Evolutionary conservation across 2,113 vertebrate species (phyloP), one percentile per base, ranked within the genome.

Genomic region (Eonycteris spelaea): DNA sequence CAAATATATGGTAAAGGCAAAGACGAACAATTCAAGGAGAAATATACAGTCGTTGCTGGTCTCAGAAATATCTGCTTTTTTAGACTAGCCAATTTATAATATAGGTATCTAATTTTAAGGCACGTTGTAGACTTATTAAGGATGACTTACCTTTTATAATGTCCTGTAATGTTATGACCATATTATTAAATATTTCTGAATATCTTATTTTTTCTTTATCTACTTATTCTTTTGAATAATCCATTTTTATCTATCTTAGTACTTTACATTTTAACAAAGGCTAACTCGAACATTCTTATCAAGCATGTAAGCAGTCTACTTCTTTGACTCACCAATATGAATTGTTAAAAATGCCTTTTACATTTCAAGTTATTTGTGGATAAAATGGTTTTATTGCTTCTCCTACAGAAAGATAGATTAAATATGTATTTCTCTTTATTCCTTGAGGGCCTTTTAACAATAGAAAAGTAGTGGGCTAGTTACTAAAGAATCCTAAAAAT

Each of bases 121-220:
- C 33, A 33, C 5, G 1, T 51, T 53, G 24, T 53, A 88, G 48
- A 43, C 9, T 73, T 78, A 70, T 75, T 59, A 94, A 95, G 43
- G n/a, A 40, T 68, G 35, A 70, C 22, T 88, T 70, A 73, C 24
- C 8, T 70, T 92, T 77, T 55, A 26, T 90, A 80, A 85, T 77
- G 19, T 88, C 43, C 33, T 71, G 1, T 68, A 70, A 90, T 93
- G 53, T 79, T 86, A 53, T 94, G 86, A 70, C 1, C 40, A 35
- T 94, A 74, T 75, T 75, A 94, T 92, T 79, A 94, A 95, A 71
- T 94, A 82, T 90, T 95, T 94, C 51, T 87, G 38, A 95, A 63
- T 48, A 71, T 45, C n/a, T 85, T 79, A 28, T 43, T 65, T 90
- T 65, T 13, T 33, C 30, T 94, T 80, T 90, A 95, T 57, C 21